These are phyloP conservation scores for Eristalis pertinax DNA, from an alignment of 2,888 invertebrate genomes.

Conservation along the genomic window DNA sequence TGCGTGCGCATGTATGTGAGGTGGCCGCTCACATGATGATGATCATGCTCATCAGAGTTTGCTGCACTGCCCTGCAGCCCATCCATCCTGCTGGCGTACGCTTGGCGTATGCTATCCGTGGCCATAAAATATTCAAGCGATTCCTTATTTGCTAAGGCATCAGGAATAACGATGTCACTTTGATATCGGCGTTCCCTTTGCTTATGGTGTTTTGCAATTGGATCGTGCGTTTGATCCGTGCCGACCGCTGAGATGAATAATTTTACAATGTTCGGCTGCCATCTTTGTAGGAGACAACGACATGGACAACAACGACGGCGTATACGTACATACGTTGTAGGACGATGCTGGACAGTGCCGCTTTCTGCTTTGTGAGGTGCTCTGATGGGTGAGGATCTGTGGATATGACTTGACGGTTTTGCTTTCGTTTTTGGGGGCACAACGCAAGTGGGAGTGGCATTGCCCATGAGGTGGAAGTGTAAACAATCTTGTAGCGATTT, in stretches of 20 bases:
- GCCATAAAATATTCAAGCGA: slow-evolving; percentile 74
- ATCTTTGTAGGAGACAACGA: slow-evolving; percentile 47
- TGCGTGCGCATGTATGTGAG: slow-evolving; percentile 51
- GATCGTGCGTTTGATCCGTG: slow-evolving; percentile 63
- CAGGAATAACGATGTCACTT: slow-evolving; percentile 73
- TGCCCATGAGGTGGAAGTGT: background rate
- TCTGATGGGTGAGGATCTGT: background rate
- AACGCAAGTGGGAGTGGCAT: slow-evolving; percentile 37
- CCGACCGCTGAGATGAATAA: slow-evolving; percentile 72
- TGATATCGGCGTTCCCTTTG: slow-evolving; percentile 71
- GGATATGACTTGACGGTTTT: background rate
- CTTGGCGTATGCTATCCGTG: slow-evolving; percentile 75
- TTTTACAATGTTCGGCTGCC: slow-evolving; percentile 72
- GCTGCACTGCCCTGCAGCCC: slow-evolving; percentile 65
- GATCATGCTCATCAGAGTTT: slow-evolving; percentile 73
- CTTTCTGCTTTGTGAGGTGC: background rate
- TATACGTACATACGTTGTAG: background rate
- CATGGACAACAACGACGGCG: background rate
- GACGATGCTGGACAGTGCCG: background rate
- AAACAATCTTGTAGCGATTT: slow-evolving; percentile 11
- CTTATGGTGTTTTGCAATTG: slow-evolving; percentile 71
- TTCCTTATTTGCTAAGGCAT: slow-evolving; percentile 74
- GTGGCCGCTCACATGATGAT: slow-evolving; percentile 66
- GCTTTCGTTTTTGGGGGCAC: background rate
- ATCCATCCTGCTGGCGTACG: slow-evolving; percentile 72